Evolutionary conservation across 1,140 invertebrate genomes (phyloP).

Genomic region (Drosophila tristis): DNA sequence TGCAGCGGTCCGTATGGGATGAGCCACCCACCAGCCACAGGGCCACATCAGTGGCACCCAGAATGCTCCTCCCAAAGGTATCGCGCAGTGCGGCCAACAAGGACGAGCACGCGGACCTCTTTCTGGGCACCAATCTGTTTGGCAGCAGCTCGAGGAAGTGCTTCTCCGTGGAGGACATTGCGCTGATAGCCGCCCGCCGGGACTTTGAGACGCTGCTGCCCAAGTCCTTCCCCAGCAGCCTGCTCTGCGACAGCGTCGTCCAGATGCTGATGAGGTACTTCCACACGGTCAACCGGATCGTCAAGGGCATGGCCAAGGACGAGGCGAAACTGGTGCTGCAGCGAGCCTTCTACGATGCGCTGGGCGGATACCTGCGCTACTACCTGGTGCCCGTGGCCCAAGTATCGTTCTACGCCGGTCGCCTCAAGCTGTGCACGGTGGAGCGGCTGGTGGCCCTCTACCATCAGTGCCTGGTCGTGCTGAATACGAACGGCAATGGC

Average conservation of each 20-base stretch:
- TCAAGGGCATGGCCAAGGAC: slow-evolving; percentile 46
- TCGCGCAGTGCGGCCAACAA: background rate
- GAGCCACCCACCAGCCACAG: background rate
- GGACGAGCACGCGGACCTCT: background rate
- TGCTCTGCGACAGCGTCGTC: slow-evolving; percentile 50
- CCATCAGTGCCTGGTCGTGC: slow-evolving; percentile 54
- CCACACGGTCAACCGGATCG: slow-evolving; percentile 65
- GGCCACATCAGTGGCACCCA: background rate
- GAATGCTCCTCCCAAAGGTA: slow-evolving; percentile 1
- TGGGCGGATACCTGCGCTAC: slow-evolving; percentile 74
- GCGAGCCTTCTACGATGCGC: slow-evolving; percentile 70
- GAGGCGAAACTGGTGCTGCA: slow-evolving; percentile 48
- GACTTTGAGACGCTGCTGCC: slow-evolving; percentile 72
- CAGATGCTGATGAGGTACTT: slow-evolving; percentile 72
- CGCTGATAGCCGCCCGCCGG: slow-evolving; percentile 61
- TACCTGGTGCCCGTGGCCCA: slow-evolving; percentile 73
- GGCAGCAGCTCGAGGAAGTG: slow-evolving; percentile 57
- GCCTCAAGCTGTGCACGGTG: slow-evolving; percentile 56
- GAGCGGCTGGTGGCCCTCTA: slow-evolving; percentile 60
- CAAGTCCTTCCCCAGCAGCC: slow-evolving; percentile 45
- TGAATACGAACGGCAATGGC: slow-evolving; percentile 81
- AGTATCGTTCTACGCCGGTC: slow-evolving; percentile 76
- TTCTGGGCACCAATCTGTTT: slow-evolving; percentile 79
- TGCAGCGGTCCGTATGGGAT: slow-evolving; percentile 1
- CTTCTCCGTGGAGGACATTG: slow-evolving; percentile 77